These are phyloP conservation scores for Diplodus puntazzo DNA, from an alignment of 2,797 vertebrate species.

Conservation along the genomic window DNA sequence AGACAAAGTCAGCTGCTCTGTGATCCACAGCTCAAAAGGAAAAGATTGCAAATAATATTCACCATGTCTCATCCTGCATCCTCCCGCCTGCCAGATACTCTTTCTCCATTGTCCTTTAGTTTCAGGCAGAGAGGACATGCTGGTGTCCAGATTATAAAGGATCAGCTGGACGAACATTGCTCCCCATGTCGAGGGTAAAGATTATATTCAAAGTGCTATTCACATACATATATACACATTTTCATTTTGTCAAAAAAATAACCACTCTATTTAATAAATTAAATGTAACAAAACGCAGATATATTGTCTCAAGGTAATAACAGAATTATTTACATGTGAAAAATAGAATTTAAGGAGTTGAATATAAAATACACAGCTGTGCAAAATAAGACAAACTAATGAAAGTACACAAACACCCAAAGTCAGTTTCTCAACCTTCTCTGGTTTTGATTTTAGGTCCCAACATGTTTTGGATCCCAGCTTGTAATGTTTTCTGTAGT, in stretches of 20 bases:
- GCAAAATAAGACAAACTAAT: conserved; percentile 39
- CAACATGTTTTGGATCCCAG: neutral
- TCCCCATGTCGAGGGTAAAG: conserved; percentile 26
- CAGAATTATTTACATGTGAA: conserved; percentile 61
- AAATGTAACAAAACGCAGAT: conserved; percentile 69
- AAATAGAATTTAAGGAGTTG: conserved; percentile 75
- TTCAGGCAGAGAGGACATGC: conserved; percentile 47
- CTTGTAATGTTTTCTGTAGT: neutral
- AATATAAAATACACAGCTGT: conserved; percentile 75
- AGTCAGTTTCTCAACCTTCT: conserved; percentile 60
- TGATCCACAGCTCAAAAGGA: conserved; percentile 44
- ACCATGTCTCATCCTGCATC: conserved; percentile 26
- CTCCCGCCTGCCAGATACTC: conserved; percentile 25
- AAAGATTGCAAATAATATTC: conserved; percentile 41
- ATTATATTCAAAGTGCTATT: conserved; percentile 64
- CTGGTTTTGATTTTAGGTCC: conserved; percentile 7
- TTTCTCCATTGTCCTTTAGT: neutral
- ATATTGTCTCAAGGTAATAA: conserved; percentile 55
- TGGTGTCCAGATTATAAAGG: conserved; percentile 60
- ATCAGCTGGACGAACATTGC: conserved; percentile 40
- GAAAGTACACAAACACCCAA: conserved; percentile 24
- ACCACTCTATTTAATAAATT: conserved; percentile 74
- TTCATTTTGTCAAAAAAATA: conserved; percentile 72
- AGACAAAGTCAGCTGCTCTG: conserved; percentile 54
- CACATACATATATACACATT: conserved; percentile 49